These are phyloP conservation scores for Erythrocercus mccallii DNA, from an alignment of 2,113 vertebrate species.

Conservation along the genomic window DNA sequence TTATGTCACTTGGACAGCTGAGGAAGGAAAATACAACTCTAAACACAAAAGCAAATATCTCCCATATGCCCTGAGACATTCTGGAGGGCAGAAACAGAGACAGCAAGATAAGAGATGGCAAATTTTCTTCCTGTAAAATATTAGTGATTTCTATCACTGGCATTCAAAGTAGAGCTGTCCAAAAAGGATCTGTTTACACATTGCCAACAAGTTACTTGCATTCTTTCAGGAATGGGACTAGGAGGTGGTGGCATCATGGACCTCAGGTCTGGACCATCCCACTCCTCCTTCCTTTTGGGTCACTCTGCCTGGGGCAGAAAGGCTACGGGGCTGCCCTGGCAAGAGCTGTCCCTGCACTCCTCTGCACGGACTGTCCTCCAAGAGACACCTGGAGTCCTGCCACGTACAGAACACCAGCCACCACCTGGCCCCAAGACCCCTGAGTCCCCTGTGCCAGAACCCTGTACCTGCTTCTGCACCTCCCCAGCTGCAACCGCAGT, in stretches of 20 bases:
- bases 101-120: neutral
- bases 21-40: neutral
- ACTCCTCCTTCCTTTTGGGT: neutral
- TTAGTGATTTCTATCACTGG: neutral
- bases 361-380: neutral
- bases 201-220: neutral
- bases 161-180: neutral
- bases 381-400: neutral
- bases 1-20: neutral
- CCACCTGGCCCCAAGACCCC: rapidly evolving
- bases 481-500: neutral
- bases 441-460: rapidly evolving
- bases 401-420: rapidly evolving
- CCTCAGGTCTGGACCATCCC: neutral
- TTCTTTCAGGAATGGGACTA: neutral
- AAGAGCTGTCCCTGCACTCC: neutral
- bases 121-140: neutral
- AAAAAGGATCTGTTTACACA: neutral
- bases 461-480: neutral
- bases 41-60: neutral
- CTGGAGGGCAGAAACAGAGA: neutral
- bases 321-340: neutral
- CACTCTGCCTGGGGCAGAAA: rapidly evolving
- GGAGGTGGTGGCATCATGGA: neutral
- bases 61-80: neutral